phyloP scores from a whole-genome alignment of 1,140 invertebrate genomes.

The Megalonaias nervosa region DNA sequence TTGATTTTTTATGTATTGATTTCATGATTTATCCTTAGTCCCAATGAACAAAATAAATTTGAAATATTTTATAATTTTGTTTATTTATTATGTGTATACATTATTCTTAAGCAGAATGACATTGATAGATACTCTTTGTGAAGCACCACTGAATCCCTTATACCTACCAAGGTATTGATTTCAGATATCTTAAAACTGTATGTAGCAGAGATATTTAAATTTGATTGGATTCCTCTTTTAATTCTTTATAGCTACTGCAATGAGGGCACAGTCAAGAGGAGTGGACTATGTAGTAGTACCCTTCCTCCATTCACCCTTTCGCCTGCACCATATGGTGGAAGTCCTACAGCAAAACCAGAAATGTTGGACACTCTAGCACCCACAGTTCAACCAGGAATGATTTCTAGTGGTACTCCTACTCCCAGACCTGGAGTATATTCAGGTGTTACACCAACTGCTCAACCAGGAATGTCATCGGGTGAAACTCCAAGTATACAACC shows the following conservation, averaged over 20 bases:
- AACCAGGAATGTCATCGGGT: not conserved
- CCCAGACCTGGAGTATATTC: not conserved
- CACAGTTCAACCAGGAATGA: slow-evolving; percentile 14
- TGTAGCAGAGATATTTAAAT: too few relatives aligned
- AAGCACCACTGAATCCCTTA: too few relatives aligned
- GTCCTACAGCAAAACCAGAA: not conserved
- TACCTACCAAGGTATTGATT: too few relatives aligned
- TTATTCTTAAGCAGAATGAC: too few relatives aligned
- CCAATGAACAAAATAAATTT: too few relatives aligned
- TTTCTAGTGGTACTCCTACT: slow-evolving; percentile 2
- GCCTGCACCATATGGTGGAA: not conserved
- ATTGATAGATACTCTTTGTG: too few relatives aligned
- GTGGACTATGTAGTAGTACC: slow-evolving; percentile 42
- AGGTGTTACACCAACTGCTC: not conserved
- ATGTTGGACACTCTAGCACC: slow-evolving; percentile 2
- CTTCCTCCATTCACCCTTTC: slow-evolving; percentile 10
- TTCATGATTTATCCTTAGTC: too few relatives aligned
- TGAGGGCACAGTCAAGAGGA: slow-evolving; percentile 38
- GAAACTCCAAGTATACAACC: slow-evolving; percentile 19
- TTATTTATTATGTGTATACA: too few relatives aligned
- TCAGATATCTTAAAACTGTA: too few relatives aligned
- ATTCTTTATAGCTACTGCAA: slow-evolving; percentile 43
- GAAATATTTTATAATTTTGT: too few relatives aligned
- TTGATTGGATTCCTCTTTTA: not conserved
- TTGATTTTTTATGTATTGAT: too few relatives aligned